These are phyloP conservation scores for Machimus rusticus DNA, from an alignment of 2,888 invertebrate genomes.

Conservation along the genomic window DNA sequence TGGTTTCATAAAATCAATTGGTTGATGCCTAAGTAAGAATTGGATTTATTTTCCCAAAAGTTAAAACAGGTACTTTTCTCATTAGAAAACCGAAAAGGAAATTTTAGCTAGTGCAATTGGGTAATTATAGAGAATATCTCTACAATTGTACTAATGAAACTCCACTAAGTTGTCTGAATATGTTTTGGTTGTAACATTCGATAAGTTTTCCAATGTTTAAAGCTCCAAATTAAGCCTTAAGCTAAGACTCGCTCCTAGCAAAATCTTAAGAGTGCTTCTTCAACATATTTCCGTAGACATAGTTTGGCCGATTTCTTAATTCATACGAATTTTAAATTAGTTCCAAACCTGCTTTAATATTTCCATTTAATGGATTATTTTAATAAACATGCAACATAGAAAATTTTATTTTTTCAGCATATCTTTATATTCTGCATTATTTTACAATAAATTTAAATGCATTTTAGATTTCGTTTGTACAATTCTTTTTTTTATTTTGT, in stretches of 20 bases:
- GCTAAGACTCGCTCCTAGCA: not conserved
- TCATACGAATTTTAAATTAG: no score
- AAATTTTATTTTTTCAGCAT: no score
- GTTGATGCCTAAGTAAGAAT: not conserved
- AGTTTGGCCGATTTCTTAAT: not conserved
- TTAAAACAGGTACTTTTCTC: not conserved
- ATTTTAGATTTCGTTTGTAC: no score
- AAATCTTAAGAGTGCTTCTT: not conserved
- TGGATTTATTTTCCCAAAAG: not conserved
- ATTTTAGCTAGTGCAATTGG: not conserved
- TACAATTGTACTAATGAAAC: not conserved
- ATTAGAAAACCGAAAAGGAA: not conserved
- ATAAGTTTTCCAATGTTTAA: not conserved
- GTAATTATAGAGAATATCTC: not conserved
- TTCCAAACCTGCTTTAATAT: no score
- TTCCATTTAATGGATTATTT: no score
- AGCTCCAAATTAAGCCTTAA: not conserved
- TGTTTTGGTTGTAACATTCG: not conserved
- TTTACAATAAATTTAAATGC: no score
- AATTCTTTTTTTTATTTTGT: no score
- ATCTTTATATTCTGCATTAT: no score
- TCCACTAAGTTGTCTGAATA: not conserved
- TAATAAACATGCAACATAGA: no score
- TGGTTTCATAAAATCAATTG: not conserved
- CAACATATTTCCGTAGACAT: not conserved